Base-by-base conservation (phyloP, 2,113 vertebrate genomes). In the Periophthalmodon schlosseri region DNA sequence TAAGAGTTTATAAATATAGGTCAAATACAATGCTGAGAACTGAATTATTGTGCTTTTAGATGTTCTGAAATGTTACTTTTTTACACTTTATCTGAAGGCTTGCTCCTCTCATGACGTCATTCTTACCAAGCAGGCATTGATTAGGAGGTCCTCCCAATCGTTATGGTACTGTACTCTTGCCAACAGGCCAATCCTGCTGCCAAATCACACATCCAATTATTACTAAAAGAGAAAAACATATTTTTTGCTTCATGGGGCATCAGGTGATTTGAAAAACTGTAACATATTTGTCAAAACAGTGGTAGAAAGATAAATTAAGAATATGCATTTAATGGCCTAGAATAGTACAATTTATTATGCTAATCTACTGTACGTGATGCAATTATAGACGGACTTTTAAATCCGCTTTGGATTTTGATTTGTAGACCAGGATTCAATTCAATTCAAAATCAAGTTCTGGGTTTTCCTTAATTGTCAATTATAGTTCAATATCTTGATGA, bases 51-150 rank as follows among this genome's bases (percentile, higher is more conserved):
- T 10, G 49, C 12, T 70, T 73, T n/a, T 60, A 11, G 5, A 28
- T 36, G 75, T 81, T 86, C 49, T 15, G 56, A 76, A 20, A 67
- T 60, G 72, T 71, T 47, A 84, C 69, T 87, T 84, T 68, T 74
- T 34, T 72, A 14, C 47, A 89, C 75, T 85, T 87, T 74, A 68
- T 47, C 70, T 74, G 68, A 20, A 65, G 63, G 63, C 66, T 44
- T 24, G 13, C 46, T 68, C 39, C 20, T 69, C 75, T 87, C 50
- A 86, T 89, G 85, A 88, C 86, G 83, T 91, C 86, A 88, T 84
- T 73, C 50, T 24, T 18, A 79, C 54, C 80, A 80, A 76, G 33
- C 36, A 86, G 76, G 76, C 60, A 66, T 67, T 70, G 60, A 34
- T 65, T 44, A 67, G 23, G 58, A 81, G 81, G 72, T 79, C 85